phyloP scores from a whole-genome alignment of 2,797 vertebrate species.

The Sebastes dallii region DNA sequence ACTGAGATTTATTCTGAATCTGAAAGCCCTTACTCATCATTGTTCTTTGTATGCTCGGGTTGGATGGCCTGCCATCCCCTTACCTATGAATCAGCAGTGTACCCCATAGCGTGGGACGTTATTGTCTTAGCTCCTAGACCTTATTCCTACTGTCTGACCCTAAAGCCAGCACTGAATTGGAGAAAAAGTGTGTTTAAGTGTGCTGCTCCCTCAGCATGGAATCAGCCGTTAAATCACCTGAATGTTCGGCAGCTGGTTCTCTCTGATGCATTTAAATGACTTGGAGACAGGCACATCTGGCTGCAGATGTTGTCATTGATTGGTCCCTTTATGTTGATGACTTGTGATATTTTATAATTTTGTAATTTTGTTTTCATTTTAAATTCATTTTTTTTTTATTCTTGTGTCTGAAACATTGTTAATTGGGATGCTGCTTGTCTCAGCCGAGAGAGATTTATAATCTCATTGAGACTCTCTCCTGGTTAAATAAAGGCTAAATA shows the following conservation, averaged over 20 bases:
- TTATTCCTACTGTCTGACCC: not conserved
- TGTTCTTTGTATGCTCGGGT: not conserved
- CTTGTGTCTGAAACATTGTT: not conserved
- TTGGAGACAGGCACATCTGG: not conserved
- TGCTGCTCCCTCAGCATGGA: not conserved
- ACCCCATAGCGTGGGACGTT: too few species aligned
- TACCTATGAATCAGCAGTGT: too few species aligned
- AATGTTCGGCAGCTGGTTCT: not conserved
- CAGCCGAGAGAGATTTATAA: not conserved
- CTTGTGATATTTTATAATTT: not conserved
- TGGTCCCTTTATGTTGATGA: not conserved
- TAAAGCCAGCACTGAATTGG: not conserved
- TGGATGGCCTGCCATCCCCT: not conserved
- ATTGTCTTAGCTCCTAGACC: too few species aligned
- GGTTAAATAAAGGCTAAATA: not conserved
- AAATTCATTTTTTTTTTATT: not conserved
- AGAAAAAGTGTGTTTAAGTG: not conserved
- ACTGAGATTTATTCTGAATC: not conserved
- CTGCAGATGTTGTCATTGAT: not conserved
- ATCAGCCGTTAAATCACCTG: not conserved
- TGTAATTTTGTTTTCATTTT: not conserved
- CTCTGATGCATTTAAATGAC: not conserved
- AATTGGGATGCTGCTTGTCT: not conserved
- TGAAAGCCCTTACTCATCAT: not conserved
- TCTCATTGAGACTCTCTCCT: not conserved